phyloP scores from a whole-genome alignment of 1,140 invertebrate genomes.

The Leptinotarsa texana region DNA sequence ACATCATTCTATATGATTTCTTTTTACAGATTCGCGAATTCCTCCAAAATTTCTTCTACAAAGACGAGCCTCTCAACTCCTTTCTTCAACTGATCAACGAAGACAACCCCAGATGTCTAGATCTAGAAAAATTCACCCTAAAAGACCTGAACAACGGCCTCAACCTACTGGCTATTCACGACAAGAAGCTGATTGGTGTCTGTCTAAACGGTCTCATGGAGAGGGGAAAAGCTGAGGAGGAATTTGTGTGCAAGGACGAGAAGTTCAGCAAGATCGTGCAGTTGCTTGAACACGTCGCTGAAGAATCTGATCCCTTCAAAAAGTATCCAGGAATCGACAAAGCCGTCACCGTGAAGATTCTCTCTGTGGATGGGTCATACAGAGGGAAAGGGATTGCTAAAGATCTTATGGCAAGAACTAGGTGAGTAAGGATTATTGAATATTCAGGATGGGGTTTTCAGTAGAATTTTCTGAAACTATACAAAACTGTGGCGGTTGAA shows the following conservation, averaged over 20 bases:
- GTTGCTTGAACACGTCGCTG: constrained; percentile 63
- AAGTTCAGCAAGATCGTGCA: constrained; percentile 68
- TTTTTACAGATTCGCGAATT: constrained; percentile 32
- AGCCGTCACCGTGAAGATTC: constrained; percentile 66
- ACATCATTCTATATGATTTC: no score
- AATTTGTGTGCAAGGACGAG: constrained; percentile 59
- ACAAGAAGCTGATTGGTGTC: constrained; percentile 66
- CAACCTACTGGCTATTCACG: constrained; percentile 66
- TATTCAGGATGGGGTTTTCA: no score
- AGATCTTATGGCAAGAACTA: constrained; percentile 65
- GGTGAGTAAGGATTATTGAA: constrained; percentile 54
- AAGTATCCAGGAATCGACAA: constrained; percentile 62
- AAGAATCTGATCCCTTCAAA: constrained; percentile 60
- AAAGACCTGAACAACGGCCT: constrained; percentile 63
- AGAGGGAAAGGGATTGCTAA: constrained; percentile 69
- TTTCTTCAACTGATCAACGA: constrained; percentile 64
- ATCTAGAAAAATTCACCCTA: constrained; percentile 68
- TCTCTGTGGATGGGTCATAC: constrained; percentile 68
- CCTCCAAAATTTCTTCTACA: constrained; percentile 65
- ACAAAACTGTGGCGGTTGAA: no score
- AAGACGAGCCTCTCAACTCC: constrained; percentile 74
- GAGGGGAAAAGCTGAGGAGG: constrained; percentile 40
- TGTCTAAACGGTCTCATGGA: constrained; percentile 47
- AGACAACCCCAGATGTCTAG: constrained; percentile 63
- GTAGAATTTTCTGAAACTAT: no score